A percentile compares a stretch with the other conserved stretches of the same genome.
phyloP scores from a whole-genome alignment of 2,888 invertebrate genomes.

The Alentia gelatinosa region DNA sequence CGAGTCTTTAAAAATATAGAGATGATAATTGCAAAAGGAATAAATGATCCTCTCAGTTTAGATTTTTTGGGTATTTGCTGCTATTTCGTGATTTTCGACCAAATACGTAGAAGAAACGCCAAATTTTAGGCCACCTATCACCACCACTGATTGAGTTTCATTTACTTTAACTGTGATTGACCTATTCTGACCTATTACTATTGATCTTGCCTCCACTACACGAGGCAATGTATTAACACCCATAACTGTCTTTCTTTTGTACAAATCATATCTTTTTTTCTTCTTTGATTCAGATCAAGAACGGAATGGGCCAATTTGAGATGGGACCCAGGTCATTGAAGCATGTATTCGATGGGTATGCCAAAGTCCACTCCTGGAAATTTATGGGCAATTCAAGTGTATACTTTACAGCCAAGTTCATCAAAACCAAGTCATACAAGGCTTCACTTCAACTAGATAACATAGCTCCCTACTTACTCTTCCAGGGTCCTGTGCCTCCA shows the following conservation, averaged over 20 bases:
- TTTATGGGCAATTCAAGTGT: slow-evolving; percentile 66
- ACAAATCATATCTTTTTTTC: neutral
- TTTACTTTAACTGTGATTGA: neutral
- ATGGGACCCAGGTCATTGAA: slow-evolving; percentile 68
- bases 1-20: too few relatives aligned
- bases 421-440: slow-evolving; percentile 71
- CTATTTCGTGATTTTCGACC: too few relatives aligned
- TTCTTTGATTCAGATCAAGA: slow-evolving; percentile 80
- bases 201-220: neutral
- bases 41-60: too few relatives aligned
- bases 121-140: neutral
- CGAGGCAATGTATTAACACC: neutral
- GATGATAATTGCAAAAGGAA: too few relatives aligned
- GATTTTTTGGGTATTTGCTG: too few relatives aligned
- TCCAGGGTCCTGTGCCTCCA: slow-evolving; percentile 71
- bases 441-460: slow-evolving; percentile 66
- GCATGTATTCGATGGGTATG: slow-evolving; percentile 73
- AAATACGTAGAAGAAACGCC: neutral
- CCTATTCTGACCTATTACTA: neutral
- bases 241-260: neutral
- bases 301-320: slow-evolving; percentile 73
- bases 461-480: slow-evolving; percentile 74
- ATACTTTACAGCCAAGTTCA: slow-evolving; percentile 69
- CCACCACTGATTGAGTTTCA: neutral
- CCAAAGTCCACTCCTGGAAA: slow-evolving; percentile 71